Evolutionary conservation across 2,888 invertebrate species (phyloP).

Genomic region (Epinotia demarniana): DNA sequence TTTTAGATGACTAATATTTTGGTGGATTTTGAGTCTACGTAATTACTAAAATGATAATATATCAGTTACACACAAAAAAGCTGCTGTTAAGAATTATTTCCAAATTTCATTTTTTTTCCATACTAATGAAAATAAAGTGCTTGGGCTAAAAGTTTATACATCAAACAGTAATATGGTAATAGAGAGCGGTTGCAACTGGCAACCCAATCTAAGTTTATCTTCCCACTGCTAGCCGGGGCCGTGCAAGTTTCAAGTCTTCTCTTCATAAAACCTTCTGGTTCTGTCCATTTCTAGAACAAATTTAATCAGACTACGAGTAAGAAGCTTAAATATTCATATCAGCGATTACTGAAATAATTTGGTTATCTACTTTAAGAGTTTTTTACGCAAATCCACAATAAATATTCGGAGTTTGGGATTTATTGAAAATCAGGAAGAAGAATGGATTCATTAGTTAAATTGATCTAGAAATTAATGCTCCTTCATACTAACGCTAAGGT

Average conservation of each 20-base stretch:
- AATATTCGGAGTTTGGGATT: too few relatives aligned
- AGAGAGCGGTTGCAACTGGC: slow-evolving; percentile 44
- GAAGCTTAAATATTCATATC: neutral
- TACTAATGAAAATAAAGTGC: too few relatives aligned
- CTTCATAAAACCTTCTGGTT: slow-evolving; percentile 7
- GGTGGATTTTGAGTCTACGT: too few relatives aligned
- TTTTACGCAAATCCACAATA: neutral
- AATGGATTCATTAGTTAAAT: too few relatives aligned
- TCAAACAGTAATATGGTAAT: slow-evolving; percentile 42
- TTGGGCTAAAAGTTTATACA: slow-evolving; percentile 29
- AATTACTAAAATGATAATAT: too few relatives aligned
- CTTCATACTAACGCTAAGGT: too few relatives aligned
- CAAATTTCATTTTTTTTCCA: too few relatives aligned
- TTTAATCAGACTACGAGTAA: slow-evolving; percentile 4
- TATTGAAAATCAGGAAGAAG: too few relatives aligned
- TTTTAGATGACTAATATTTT: too few relatives aligned
- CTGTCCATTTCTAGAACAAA: slow-evolving; percentile 4
- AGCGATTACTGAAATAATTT: neutral
- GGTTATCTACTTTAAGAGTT: neutral
- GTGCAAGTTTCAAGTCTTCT: slow-evolving; percentile 22
- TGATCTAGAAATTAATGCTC: too few relatives aligned
- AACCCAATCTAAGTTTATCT: slow-evolving; percentile 49
- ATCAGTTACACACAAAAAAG: too few relatives aligned
- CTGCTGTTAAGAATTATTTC: too few relatives aligned
- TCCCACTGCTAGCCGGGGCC: neutral